Evolutionary conservation across 2,113 vertebrate genomes (phyloP).

Genomic region (Cepphus grylle): DNA sequence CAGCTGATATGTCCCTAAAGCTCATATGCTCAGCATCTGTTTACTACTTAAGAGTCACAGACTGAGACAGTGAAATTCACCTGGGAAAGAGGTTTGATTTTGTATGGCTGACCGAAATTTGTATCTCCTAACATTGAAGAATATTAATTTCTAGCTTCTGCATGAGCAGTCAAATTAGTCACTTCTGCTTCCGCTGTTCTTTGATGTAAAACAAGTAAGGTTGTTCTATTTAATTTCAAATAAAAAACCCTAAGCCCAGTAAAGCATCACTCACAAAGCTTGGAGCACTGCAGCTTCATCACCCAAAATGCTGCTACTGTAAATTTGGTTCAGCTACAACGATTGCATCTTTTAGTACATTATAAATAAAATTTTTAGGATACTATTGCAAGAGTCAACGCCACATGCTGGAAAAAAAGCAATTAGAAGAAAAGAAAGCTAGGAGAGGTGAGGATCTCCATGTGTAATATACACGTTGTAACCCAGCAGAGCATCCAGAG

Average conservation of each 20-base stretch:
- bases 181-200: not conserved
- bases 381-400: not conserved
- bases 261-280: not conserved
- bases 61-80: not conserved
- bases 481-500: not conserved
- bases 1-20: slow-evolving; percentile 37
- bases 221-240: not conserved
- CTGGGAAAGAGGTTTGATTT: not conserved
- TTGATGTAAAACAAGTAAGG: not conserved
- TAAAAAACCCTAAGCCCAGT: not conserved
- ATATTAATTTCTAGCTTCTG: not conserved
- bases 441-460: not conserved
- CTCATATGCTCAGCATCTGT: slow-evolving; percentile 8
- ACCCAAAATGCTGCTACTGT: not conserved
- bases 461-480: not conserved
- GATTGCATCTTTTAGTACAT: not conserved
- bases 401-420: not conserved
- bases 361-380: slow-evolving; percentile 26
- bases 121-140: not conserved
- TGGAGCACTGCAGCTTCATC: not conserved
- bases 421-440: slow-evolving; percentile 13
- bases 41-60: not conserved
- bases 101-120: not conserved
- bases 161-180: not conserved
- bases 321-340: slow-evolving; percentile 10